These are phyloP conservation scores for Rhinoraja longicauda DNA, from an alignment of 2,797 vertebrate species.

Conservation along the genomic window DNA sequence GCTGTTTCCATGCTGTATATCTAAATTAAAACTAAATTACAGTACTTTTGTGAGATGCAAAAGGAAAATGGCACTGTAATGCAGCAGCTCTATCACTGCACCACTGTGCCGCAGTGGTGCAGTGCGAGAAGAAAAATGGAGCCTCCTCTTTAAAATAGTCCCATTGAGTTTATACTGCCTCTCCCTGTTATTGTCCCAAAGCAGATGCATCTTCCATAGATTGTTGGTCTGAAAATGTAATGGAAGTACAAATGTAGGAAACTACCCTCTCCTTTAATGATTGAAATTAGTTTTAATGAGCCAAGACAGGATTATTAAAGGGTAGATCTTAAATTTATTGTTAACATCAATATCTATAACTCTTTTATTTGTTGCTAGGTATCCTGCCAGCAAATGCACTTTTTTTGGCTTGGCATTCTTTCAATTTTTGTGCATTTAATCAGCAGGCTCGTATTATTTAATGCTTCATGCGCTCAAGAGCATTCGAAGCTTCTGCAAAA, in stretches of 20 bases:
- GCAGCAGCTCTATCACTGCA: too few species aligned
- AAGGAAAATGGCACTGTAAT: too few species aligned
- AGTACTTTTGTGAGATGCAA: too few species aligned
- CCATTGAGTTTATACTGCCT: background rate
- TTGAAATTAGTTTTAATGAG: background rate
- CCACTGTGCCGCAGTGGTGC: too few species aligned
- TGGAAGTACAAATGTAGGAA: background rate
- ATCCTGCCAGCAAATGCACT: background rate
- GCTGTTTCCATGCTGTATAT: too few species aligned
- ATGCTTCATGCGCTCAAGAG: background rate
- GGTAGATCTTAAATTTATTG: constrained; percentile 11
- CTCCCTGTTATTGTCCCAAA: background rate
- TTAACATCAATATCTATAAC: constrained; percentile 3
- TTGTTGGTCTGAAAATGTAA: background rate
- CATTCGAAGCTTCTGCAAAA: background rate
- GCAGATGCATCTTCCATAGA: background rate
- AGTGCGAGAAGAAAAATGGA: too few species aligned
- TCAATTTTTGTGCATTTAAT: constrained; percentile 13
- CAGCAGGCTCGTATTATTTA: constrained; percentile 31
- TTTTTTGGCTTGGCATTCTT: constrained; percentile 20
- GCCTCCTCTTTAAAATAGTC: background rate
- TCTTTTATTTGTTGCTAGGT: background rate
- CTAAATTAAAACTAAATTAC: too few species aligned
- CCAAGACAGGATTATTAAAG: background rate
- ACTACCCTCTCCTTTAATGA: background rate